phyloP scores from a whole-genome alignment of 92 coral and sea anemone genomes.

The Meandrina meandrites region DNA sequence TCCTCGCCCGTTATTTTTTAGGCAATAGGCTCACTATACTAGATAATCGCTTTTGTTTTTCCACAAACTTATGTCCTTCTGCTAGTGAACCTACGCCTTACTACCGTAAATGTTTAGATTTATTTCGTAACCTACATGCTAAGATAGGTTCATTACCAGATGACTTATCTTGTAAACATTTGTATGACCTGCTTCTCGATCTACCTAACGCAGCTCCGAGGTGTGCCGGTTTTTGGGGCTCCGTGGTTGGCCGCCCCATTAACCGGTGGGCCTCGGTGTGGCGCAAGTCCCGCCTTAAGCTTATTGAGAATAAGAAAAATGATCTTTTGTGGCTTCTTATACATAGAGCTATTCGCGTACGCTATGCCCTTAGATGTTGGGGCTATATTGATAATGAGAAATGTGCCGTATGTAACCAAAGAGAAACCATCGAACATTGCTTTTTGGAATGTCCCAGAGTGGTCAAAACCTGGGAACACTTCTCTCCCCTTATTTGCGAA shows the following conservation, averaged over 20 bases:
- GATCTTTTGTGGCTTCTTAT: slow-evolving; percentile 32
- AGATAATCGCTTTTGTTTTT: neutral
- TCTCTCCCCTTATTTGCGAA: neutral
- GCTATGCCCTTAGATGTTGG: slow-evolving; percentile 22
- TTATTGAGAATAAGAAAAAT: neutral
- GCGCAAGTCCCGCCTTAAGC: neutral
- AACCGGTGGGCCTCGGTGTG: slow-evolving; percentile 3
- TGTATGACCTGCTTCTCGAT: too few species aligned
- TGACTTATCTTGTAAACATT: neutral
- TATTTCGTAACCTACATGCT: neutral
- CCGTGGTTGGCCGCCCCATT: neutral
- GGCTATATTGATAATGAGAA: neutral
- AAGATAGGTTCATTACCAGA: neutral
- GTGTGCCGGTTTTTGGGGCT: slow-evolving; percentile 14
- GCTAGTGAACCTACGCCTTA: too few species aligned
- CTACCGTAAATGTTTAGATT: too few species aligned
- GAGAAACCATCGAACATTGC: slow-evolving; percentile 37
- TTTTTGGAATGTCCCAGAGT: slow-evolving; percentile 24
- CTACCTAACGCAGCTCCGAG: too few species aligned
- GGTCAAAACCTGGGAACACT: neutral
- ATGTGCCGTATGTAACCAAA: slow-evolving; percentile 12
- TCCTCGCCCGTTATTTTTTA: slow-evolving; percentile 7
- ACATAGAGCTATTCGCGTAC: neutral
- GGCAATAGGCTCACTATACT: neutral
- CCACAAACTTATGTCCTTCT: neutral